Conservation (phyloP, 1,140 invertebrate species). For the Pentalonia nigronervosa region DNA sequence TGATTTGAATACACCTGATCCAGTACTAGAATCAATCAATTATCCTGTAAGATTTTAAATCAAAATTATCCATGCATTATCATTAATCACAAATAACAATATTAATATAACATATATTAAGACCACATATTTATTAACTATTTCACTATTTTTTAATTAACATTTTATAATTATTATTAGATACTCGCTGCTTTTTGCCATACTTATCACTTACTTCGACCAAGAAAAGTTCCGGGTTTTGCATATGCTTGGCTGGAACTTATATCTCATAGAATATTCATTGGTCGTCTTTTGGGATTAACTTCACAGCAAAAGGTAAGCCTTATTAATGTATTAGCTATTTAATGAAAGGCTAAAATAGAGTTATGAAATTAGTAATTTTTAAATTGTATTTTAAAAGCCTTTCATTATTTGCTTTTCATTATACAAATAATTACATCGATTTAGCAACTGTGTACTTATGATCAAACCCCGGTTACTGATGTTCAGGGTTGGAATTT, state of each 20-base stretch:
- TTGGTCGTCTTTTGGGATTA: conserved; percentile 90
- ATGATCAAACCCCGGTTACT: conserved; percentile 53
- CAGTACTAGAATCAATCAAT: conserved; percentile 89
- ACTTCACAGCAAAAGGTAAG: conserved; percentile 71
- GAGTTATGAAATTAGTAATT: neutral
- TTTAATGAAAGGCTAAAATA: conserved; percentile 64
- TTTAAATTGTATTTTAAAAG: neutral
- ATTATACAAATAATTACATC: conserved; percentile 9
- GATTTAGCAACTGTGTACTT: conserved; percentile 44
- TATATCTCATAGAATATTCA: conserved; percentile 94
- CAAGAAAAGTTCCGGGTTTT: conserved; percentile 95
- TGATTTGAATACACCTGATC: conserved; percentile 93
- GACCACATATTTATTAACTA: no score
- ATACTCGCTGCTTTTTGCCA: conserved; percentile 90
- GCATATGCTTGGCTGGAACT: conserved; percentile 98
- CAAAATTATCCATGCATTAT: conserved; percentile 55
- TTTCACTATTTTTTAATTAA: neutral
- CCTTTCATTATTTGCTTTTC: conserved; percentile 8
- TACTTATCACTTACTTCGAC: conserved; percentile 88
- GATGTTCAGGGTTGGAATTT: conserved; percentile 76
- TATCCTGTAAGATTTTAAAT: conserved; percentile 71
- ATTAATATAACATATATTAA: no score
- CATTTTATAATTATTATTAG: conserved; percentile 63
- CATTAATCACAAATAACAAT: neutral
- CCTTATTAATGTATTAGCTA: conserved; percentile 61